These are phyloP conservation scores for Molossus molossus DNA, from an alignment of 2,797 vertebrate species.

Conservation along the genomic window DNA sequence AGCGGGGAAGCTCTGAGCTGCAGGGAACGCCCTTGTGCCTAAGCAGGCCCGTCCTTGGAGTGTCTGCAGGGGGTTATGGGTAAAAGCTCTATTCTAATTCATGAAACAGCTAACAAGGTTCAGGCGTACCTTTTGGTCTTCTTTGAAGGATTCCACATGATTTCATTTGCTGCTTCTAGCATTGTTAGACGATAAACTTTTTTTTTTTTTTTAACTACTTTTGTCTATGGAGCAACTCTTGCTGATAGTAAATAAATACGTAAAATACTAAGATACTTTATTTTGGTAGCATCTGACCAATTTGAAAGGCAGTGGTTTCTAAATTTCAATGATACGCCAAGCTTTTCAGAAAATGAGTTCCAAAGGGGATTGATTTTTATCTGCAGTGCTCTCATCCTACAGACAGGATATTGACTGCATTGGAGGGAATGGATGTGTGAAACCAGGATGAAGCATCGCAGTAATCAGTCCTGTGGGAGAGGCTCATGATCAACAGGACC, in stretches of 20 bases:
- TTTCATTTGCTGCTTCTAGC: background rate
- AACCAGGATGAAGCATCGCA: background rate
- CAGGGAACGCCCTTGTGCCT: rapidly evolving
- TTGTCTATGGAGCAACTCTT: background rate
- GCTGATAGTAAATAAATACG: constrained; percentile 41
- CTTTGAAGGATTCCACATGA: background rate
- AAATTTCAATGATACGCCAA: background rate
- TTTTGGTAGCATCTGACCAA: background rate
- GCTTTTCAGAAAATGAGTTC: constrained; percentile 73
- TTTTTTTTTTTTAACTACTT: background rate
- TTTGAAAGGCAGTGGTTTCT: constrained; percentile 48
- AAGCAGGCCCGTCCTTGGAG: rapidly evolving
- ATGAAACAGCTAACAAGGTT: background rate
- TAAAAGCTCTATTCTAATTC: background rate
- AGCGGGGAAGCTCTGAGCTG: background rate
- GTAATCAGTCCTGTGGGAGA: background rate
- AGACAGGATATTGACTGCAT: constrained; percentile 50
- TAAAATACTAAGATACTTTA: background rate
- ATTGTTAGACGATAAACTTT: background rate
- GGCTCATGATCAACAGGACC: background rate
- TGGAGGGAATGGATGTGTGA: constrained; percentile 29
- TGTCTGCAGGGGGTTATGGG: too few species aligned
- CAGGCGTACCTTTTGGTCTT: background rate
- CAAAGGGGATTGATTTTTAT: constrained; percentile 72
- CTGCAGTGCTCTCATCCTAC: constrained; percentile 1